A percentile compares a stretch with the other conserved stretches of the same genome.
Evolutionary conservation across 2,113 vertebrate genomes (phyloP).

Genomic region (Carettochelys insculpta): DNA sequence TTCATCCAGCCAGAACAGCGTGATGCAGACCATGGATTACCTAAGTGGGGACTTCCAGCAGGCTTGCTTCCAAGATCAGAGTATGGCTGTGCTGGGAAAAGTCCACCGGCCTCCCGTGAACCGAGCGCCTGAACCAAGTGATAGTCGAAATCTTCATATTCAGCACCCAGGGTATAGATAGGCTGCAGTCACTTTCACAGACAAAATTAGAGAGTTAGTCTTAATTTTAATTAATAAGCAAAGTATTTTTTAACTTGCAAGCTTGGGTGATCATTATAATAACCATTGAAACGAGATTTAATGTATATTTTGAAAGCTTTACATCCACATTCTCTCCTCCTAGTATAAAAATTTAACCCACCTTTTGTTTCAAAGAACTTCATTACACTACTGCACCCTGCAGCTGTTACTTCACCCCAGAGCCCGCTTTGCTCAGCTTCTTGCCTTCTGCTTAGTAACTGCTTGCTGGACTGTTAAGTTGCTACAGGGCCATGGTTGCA

Average conservation of each 20-base stretch:
- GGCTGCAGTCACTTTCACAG: slow-evolving; percentile 81
- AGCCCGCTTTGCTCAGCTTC: slow-evolving; percentile 37
- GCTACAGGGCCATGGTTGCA: slow-evolving; percentile 23
- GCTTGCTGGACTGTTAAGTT: slow-evolving; percentile 40
- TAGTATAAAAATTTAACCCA: slow-evolving; percentile 36
- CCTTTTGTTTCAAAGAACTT: slow-evolving; percentile 56
- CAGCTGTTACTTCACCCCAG: slow-evolving; percentile 34
- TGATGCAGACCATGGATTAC: slow-evolving; percentile 98
- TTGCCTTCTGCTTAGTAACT: slow-evolving; percentile 43
- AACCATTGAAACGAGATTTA: slow-evolving; percentile 48
- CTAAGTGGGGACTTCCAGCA: slow-evolving; percentile 96
- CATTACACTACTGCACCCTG: slow-evolving; percentile 47
- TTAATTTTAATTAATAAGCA: slow-evolving; percentile 80
- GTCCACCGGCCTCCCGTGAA: slow-evolving; percentile 91
- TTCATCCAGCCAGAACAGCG: slow-evolving; percentile 87
- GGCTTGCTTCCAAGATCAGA: slow-evolving; percentile 98
- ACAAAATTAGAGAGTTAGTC: slow-evolving; percentile 77
- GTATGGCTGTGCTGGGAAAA: slow-evolving; percentile 93
- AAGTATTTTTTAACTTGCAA: slow-evolving; percentile 77
- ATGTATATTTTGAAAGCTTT: slow-evolving; percentile 59
- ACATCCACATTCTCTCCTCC: slow-evolving; percentile 27
- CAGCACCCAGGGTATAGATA: slow-evolving; percentile 99
- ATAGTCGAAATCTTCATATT: slow-evolving; percentile 93
- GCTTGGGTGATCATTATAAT: slow-evolving; percentile 82
- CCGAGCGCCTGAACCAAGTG: slow-evolving; percentile 88